Base-by-base conservation (phyloP, 2,888 invertebrate genomes). In the Belgica antarctica region DNA sequence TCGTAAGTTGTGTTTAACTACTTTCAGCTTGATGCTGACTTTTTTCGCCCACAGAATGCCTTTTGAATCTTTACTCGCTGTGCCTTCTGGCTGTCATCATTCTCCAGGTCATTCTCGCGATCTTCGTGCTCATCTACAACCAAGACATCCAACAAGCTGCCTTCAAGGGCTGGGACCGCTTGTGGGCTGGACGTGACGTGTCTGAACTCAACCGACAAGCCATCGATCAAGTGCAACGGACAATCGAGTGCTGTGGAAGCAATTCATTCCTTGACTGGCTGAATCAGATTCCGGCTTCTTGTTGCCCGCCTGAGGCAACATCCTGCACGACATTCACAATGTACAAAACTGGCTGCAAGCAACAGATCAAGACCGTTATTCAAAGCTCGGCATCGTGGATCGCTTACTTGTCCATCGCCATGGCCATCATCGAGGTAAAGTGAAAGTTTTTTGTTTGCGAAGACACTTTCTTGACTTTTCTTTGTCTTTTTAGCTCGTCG, bases 381-480 rank as follows among this genome's bases (percentile, higher is more conserved):
- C 22, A 69, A 59, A 61, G 59, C 24, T 69, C 19, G 12, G 19
- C 59, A 5, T 15, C 15, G 1, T 41, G 24, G 25, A 69, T 69
- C 28, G 69, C 69, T 1, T 69, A 69, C 17, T 34, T 61, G 10
- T 59, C 59, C 3, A 34, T 69, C 17, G 41, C 25, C 28, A 59
- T 69, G 57, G 69, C 59, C 5, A 22, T 69, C 27, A 17, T 69
- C 41, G 69, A 69, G 61, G 69, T 69, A 41, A 65, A 34, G 25
- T 59, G 59, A 59, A 19, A 25, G 7, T 36, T 36, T 52, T 1
- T 66, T 2, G n/a, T 47, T 66, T 15, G 22, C 17, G n/a, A 17
- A 34, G 10, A 36, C 36, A 24, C 25, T 36, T 36, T 17, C 52
- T 57, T 57, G 27, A 17, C 17, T 62, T 24, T 4, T n/a, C n/a